Base-by-base conservation (phyloP, 1,140 invertebrate genomes). In the Zaprionus gabonicus region DNA sequence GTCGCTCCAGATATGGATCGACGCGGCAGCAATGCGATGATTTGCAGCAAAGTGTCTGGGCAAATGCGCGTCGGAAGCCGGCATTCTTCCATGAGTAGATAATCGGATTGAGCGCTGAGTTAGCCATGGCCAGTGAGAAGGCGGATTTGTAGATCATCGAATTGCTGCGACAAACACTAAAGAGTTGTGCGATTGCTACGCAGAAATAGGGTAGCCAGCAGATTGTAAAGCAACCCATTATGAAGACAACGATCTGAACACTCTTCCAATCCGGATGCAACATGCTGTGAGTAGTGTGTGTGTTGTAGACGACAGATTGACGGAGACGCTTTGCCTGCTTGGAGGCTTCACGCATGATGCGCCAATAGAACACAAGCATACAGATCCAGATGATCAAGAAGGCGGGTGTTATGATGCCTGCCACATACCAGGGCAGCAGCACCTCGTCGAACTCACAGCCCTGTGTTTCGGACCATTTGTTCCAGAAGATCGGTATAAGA, bases 81-180 rank as follows among this genome's bases (percentile, higher is more conserved):
- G 94, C 93, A 83, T 96, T 97, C 92, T 97, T 97, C 96, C 96
- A 97, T 12, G 96, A 96, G 92, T 97, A 97, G 77, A 97, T 96
- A 15, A 97, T 92, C 2, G 96, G 96, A 91, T 97, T 97, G 63
- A 97, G 94, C 6, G 95, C 95, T 1, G 96, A 96, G 92, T 96
- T 97, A 36, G 95, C 94, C 86, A 96, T 95, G 4, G 96, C 96
- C 51, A 97, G 93, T 2, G 95, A 95, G 65, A 96, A 96, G 20
- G 95, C 94, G 0, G 94, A 92, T 78, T 96, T 95, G 92, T 96
- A 96, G 27, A 95, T 92, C 46, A 95, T 92, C 27, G 94, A 93
- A 36, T 86, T 92, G 69, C 93, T 94, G 69, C 94, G 93, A 46
- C 93, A 91, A 1, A 93, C 84, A 23, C 94, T 93, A 31, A 95